These are phyloP conservation scores for Notarius quadriscutis DNA, from an alignment of 2,113 vertebrate species.

Conservation along the genomic window DNA sequence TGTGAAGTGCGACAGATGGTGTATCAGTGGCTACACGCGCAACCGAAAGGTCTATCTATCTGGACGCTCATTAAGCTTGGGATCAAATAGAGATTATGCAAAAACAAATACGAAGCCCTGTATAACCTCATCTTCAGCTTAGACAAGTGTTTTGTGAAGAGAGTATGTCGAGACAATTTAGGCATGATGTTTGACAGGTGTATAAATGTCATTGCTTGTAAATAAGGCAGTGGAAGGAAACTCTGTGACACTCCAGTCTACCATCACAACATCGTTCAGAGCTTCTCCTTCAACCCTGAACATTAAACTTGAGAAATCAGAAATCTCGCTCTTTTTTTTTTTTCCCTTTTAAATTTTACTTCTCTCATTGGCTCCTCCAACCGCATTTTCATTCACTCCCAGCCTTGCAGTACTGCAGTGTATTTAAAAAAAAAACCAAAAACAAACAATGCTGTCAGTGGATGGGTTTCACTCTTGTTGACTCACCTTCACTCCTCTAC, in stretches of 20 bases:
- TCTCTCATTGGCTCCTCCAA: no score
- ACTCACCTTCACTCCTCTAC: slow-evolving; percentile 4
- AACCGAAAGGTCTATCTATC: neutral
- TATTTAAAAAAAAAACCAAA: neutral
- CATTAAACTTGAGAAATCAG: neutral
- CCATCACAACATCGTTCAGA: neutral
- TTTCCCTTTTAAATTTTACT: no score
- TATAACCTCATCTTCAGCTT: neutral
- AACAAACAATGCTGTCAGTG: neutral
- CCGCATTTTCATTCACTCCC: neutral
- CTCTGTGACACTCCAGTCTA: neutral
- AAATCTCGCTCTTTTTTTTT: neutral
- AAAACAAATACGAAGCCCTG: neutral
- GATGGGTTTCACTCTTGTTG: slow-evolving; percentile 16
- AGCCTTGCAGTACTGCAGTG: neutral
- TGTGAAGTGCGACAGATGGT: neutral
- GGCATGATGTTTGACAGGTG: neutral
- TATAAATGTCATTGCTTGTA: neutral
- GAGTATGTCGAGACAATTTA: neutral
- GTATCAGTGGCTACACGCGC: neutral
- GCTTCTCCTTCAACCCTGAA: neutral
- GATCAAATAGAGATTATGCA: neutral
- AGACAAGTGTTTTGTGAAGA: neutral
- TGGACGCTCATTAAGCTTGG: neutral
- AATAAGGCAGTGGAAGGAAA: neutral